phyloP scores from a whole-genome alignment of 2,797 vertebrate species.

The Graptemys geographica region DNA sequence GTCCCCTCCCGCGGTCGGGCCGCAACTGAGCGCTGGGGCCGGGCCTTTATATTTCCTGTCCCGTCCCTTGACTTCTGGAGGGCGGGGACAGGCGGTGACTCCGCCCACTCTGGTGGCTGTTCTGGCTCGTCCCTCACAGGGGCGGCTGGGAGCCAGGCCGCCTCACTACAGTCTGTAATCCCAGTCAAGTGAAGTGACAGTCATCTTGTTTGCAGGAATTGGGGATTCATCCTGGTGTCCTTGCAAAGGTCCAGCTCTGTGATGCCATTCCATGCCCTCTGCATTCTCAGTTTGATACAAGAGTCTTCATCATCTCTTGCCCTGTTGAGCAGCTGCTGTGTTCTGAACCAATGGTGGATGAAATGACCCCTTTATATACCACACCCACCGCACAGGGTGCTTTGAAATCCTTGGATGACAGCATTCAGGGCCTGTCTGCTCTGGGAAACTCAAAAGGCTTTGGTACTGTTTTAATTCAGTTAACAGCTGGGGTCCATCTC shows the following conservation, averaged over 20 bases:
- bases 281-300: not conserved
- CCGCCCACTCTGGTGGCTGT: no score
- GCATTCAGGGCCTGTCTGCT: no score
- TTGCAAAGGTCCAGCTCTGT: rapidly evolving
- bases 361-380: not conserved
- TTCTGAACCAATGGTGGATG: not conserved
- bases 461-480: no score
- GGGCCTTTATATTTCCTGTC: no score
- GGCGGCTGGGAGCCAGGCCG: no score
- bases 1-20: no score
- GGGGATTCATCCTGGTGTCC: not conserved
- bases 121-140: no score
- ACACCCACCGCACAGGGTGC: not conserved
- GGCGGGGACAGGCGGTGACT: no score
- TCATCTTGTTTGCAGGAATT: not conserved
- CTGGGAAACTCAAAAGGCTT: no score
- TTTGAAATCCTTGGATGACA: not conserved
- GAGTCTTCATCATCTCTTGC: not conserved
- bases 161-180: not conserved
- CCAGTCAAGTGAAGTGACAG: not conserved
- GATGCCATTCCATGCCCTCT: not conserved
- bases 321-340: rapidly evolving
- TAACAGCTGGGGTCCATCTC: no score
- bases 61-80: no score
- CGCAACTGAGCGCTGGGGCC: no score